A percentile compares a stretch with the other conserved stretches of the same genome.
Conservation (phyloP, 1,140 invertebrate species). For the Drosophila kanapiae region DNA sequence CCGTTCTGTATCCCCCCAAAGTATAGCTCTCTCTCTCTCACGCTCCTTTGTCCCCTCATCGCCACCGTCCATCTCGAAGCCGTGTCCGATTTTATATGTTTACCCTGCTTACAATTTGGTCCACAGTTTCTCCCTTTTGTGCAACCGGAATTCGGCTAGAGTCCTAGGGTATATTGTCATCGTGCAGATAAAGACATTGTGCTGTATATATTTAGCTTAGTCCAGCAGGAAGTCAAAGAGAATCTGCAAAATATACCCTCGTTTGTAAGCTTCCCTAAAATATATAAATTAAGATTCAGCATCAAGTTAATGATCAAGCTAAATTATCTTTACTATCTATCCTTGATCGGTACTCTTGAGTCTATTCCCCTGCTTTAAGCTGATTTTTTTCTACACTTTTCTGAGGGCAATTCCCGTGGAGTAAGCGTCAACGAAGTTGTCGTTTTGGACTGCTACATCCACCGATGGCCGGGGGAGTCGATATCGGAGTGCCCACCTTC, state of each 20-base stretch:
- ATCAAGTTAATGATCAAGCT: too few species aligned
- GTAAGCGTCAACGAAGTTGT: constrained; percentile 77
- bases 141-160: background rate
- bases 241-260: too few species aligned
- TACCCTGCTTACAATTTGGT: constrained; percentile 48
- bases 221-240: background rate
- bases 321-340: too few species aligned
- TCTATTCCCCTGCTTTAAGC: background rate
- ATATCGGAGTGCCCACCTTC: constrained; percentile 11
- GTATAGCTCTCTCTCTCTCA: background rate
- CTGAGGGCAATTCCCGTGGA: constrained; percentile 63
- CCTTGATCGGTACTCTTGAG: background rate
- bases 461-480: constrained; percentile 15
- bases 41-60: background rate
- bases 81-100: constrained; percentile 63
- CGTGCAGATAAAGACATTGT: background rate
- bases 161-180: constrained; percentile 10
- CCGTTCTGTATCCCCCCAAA: background rate
- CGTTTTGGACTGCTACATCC: constrained; percentile 76
- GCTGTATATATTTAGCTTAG: too few species aligned
- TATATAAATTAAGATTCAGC: background rate
- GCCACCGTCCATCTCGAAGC: constrained; percentile 45
- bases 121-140: constrained; percentile 8
- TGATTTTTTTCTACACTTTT: constrained; percentile 19
- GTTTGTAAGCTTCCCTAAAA: background rate